These are phyloP conservation scores for Calosoma granatense DNA, from an alignment of 1,140 invertebrate genomes.

Conservation along the genomic window DNA sequence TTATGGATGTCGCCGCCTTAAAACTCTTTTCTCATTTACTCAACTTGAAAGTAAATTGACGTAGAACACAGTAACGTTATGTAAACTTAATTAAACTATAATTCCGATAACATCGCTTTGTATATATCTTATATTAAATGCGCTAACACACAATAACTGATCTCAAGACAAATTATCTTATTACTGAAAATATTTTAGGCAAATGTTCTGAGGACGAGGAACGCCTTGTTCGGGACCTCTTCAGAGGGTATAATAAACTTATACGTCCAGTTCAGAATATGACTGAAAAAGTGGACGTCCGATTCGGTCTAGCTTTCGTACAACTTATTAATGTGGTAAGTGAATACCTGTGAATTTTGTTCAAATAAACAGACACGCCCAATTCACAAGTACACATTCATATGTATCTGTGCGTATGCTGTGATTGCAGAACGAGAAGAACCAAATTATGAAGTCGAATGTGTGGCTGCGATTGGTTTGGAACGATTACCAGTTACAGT, in stretches of 20 bases:
- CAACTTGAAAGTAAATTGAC: no score
- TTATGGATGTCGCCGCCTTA: neutral
- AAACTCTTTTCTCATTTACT: no score
- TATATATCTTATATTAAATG: no score
- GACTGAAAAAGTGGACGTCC: constrained; percentile 92
- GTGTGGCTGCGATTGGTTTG: constrained; percentile 95
- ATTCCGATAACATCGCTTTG: no score
- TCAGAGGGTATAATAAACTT: constrained; percentile 97
- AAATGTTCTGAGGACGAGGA: constrained; percentile 90
- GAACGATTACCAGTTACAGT: constrained; percentile 95
- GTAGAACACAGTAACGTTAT: no score
- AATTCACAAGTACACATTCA: neutral
- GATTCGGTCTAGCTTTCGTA: constrained; percentile 94
- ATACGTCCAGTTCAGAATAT: constrained; percentile 97
- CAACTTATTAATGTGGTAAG: constrained; percentile 98
- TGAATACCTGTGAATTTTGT: constrained; percentile 22
- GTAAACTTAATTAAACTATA: no score
- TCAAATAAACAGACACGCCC: neutral
- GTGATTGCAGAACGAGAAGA: constrained; percentile 87
- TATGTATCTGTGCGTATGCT: neutral
- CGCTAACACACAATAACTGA: no score
- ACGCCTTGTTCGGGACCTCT: constrained; percentile 88
- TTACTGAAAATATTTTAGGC: no score
- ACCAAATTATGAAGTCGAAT: constrained; percentile 99
- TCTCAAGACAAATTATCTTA: no score